Base-by-base conservation (phyloP, 2,113 vertebrate species). In the Ctenodactylus gundi region DNA sequence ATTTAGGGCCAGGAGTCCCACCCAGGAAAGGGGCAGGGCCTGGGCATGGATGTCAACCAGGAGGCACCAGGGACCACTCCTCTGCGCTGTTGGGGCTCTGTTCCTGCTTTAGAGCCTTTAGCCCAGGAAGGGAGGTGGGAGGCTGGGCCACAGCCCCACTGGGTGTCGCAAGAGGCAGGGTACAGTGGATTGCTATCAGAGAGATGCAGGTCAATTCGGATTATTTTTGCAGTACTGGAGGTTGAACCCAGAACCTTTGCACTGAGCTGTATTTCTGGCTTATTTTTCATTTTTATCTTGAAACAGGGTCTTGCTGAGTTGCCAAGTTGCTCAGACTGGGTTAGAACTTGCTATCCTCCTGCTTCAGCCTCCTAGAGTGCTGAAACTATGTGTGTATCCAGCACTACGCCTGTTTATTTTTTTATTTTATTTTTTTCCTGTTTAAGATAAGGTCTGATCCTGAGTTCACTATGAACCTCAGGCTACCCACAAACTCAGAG, bases 21-120 rank as follows among this genome's bases (percentile, higher is more conserved):
- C 85, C 90, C 94, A 94, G 94, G 96, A 96, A 85, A 72, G 39
- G 36, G 91, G 77, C 72, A 68, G 88, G 68, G 78, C 65, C 2
- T 51, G 83, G 82, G 15, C 73, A 15, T 1, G 13, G 49, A 94
- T 95, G 96, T 91, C 90, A 90, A 91, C 73, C 68, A 76, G 92
- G 88, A 1, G 55, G 90, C 25, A 1, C 17, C 34, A 27, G 31
- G 20, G 58, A 78, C 41, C 87, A 64, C 53, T 86, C 85, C 86
- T 46, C 41, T 65, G 86, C 25, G 65, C 0, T 14, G 53, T 29
- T 70, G 90, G 95, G 92, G 44, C 81, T 93, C 85, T 51, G 90
- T 34, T 25, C n/a, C 60, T 17, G 84, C n/a, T 75, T 53, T 25
- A 58, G 34, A 62, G 39, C 18, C 55, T 58, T 14, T 90, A 88